Evolutionary conservation across 2,797 vertebrate species (phyloP), one percentile per base, ranked within the genome.

Genomic region (Myotis daubentonii): DNA sequence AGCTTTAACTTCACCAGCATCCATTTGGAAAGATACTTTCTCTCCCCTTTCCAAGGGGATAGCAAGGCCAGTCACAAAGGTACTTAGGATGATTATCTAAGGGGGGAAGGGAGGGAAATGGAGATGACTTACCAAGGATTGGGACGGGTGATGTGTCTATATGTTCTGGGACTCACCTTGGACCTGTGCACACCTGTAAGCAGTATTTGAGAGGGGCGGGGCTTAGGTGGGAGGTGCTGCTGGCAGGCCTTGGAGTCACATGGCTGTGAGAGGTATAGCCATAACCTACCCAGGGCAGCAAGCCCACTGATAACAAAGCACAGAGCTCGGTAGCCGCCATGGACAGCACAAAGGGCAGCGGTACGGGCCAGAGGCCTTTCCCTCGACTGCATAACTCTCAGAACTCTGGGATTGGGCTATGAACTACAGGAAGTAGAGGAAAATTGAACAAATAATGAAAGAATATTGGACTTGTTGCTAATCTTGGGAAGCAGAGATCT

Each of bases 401-500:
- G 10, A 72, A 71, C 25, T 57, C 62, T 33, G 44, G 25, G 41
- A 16, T 57, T 75, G 82, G 41, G 12, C 19, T n/a, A 68, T 30
- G 23, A 75, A 7, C 47, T 38, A 8, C 4, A 71, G 28, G n/a
- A 80, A 6, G 20, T 25, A 13, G 83, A 84, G 66, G 8, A 30
- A 41, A 62, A 70, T 41, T 51, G 33, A 6, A 30, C 78, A 75
- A 41, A 11, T 3, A 53, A 33, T 80, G 25, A 70, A 70, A 44
- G 66, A 60, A 33, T 33, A 30, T 36, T 71, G 30, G 25, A 60
- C 25, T 66, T 76, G 47, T 11, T 55, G 28, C 25, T 82, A 53
- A 93, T 75, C 55, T 93, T 72, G 53, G 22, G 41, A 89, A 89
- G 38, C 5, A 25, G 15, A 78, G 16, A 55, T 87, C 81, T 78